Evolutionary conservation across 2,888 invertebrate genomes (phyloP).

Genomic region (Drosophila quinaria): DNA sequence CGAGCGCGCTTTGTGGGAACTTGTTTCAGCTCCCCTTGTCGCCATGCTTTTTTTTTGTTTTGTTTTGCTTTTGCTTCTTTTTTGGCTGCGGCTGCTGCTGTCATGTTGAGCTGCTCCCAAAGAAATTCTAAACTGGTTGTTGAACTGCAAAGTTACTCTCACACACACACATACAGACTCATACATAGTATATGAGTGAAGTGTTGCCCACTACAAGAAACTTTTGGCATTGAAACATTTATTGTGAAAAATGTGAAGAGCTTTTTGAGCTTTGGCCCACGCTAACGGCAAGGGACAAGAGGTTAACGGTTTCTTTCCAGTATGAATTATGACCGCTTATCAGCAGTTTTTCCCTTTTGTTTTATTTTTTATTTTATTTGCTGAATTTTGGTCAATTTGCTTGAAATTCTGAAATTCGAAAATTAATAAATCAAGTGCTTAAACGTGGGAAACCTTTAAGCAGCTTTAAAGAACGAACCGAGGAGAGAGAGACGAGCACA

Average conservation of each 20-base stretch:
- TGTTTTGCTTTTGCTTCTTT: no score
- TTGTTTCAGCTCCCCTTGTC: constrained; percentile 56
- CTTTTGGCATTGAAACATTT: constrained; percentile 56
- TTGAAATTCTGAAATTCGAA: background rate
- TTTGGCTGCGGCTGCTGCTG: constrained; percentile 6
- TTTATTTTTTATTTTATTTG: constrained; percentile 2
- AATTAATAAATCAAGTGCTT: background rate
- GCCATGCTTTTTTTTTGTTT: background rate
- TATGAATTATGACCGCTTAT: constrained; percentile 56
- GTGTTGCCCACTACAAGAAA: constrained; percentile 39
- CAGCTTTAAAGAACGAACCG: background rate
- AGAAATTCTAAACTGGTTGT: constrained; percentile 78
- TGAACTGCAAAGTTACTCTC: constrained; percentile 59
- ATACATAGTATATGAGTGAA: constrained; percentile 3
- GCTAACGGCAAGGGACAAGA: constrained; percentile 10
- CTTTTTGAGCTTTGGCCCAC: constrained; percentile 26
- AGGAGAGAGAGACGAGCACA: constrained; percentile 5
- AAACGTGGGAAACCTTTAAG: constrained; percentile 39
- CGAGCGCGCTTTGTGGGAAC: constrained; percentile 70
- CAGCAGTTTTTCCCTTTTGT: constrained; percentile 38
- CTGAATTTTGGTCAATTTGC: background rate
- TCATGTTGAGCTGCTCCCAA: constrained; percentile 49
- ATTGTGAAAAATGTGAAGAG: constrained; percentile 42
- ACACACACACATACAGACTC: no score
- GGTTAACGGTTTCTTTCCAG: constrained; percentile 56